phyloP scores from a whole-genome alignment of 2,113 vertebrate species.

The Scomber japonicus region DNA sequence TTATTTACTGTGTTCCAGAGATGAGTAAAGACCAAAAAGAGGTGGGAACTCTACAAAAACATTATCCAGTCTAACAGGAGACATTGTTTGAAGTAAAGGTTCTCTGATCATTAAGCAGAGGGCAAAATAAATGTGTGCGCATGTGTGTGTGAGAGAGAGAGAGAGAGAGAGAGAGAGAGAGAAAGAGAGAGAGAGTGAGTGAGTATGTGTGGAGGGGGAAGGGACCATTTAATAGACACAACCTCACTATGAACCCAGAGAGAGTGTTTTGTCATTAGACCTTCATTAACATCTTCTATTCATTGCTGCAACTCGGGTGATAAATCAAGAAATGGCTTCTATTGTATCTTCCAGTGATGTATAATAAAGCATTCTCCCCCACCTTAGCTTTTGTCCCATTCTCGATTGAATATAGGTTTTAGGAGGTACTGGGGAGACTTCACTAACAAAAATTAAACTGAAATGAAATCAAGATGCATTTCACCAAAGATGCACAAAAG shows the following conservation, averaged over 20 bases:
- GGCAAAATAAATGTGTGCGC: constrained; percentile 48
- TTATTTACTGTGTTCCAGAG: constrained; percentile 51
- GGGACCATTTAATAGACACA: constrained; percentile 68
- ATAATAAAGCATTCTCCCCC: constrained; percentile 39
- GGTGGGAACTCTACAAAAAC: constrained; percentile 63
- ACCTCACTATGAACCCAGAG: constrained; percentile 62
- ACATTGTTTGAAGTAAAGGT: constrained; percentile 55
- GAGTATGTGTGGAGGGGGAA: not conserved
- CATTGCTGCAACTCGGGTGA: constrained; percentile 59
- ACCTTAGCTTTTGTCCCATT: constrained; percentile 66
- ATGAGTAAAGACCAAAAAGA: constrained; percentile 58
- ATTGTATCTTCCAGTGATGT: constrained; percentile 67
- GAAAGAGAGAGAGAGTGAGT: too few species aligned
- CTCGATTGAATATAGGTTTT: constrained; percentile 48
- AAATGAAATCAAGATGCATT: constrained; percentile 33
- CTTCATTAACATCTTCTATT: constrained; percentile 81
- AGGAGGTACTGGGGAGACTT: constrained; percentile 36
- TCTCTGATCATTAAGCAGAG: constrained; percentile 66
- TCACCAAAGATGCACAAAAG: not conserved
- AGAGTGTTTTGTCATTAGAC: constrained; percentile 74
- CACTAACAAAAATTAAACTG: constrained; percentile 30
- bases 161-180: too few species aligned
- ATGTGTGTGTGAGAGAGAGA: not conserved
- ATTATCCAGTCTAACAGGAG: constrained; percentile 57
- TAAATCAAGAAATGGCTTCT: constrained; percentile 74